These are phyloP conservation scores for Penaeus japonicus DNA, from an alignment of 1,140 invertebrate species.

Conservation along the genomic window DNA sequence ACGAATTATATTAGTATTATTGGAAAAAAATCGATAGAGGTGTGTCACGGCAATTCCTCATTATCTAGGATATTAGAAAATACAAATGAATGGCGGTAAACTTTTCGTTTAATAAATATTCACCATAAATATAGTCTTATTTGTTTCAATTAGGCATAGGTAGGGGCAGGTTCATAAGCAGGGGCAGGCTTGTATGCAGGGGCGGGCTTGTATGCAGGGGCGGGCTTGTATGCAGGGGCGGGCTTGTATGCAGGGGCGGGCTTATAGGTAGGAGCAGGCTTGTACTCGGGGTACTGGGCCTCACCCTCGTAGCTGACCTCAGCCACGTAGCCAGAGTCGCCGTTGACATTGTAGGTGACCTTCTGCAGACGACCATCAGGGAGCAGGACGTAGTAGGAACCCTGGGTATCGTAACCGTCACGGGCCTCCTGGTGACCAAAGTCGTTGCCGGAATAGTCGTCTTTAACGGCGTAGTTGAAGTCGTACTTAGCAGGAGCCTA, in stretches of 20 bases:
- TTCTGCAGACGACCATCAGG: not conserved
- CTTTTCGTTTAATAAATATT: no score
- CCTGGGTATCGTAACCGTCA: no score
- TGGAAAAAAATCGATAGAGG: no score
- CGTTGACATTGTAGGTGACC: not conserved
- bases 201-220: not conserved
- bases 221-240: no score
- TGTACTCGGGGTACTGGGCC: not conserved
- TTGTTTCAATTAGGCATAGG: not conserved
- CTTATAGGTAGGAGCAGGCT: no score
- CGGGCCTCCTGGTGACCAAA: no score
- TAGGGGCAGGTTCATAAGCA: not conserved
- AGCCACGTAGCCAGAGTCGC: not conserved
- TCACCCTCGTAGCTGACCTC: not conserved
- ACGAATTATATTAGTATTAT: no score
- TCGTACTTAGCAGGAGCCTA: not conserved
- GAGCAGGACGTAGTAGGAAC: not conserved
- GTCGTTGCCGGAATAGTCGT: not conserved
- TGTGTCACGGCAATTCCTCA: no score
- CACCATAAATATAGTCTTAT: no score
- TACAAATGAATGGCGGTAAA: no score
- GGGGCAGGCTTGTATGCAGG: not conserved
- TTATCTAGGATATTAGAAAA: no score
- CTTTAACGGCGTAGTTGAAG: not conserved
- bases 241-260: no score